Conservation (phyloP, 2,888 invertebrate genomes). For the Patella ulyssiponensis region DNA sequence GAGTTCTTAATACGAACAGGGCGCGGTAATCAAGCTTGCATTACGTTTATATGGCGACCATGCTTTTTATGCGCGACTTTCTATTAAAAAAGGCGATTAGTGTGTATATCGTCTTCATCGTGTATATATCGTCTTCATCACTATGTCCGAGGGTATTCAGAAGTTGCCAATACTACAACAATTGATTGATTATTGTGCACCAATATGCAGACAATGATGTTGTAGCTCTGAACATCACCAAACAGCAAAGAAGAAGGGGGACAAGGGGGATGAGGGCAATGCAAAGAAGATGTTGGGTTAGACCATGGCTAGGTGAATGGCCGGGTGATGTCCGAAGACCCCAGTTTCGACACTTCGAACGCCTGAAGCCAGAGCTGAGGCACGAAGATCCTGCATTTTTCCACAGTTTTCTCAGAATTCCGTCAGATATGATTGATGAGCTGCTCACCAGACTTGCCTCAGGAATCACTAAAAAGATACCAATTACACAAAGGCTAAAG, state of each 20-base stretch:
- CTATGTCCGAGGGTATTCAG: neutral
- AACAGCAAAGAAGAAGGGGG: neutral
- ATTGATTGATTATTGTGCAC: neutral
- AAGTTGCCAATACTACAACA: neutral
- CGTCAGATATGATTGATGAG: conserved; percentile 10
- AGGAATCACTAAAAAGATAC: conserved; percentile 21
- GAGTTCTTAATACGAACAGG: too few relatives aligned
- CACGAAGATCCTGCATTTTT: conserved; percentile 10
- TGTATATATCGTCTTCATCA: neutral
- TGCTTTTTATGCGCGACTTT: too few relatives aligned
- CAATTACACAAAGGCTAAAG: conserved; percentile 19
- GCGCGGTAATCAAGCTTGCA: too few relatives aligned
- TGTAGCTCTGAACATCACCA: neutral
- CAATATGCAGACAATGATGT: neutral
- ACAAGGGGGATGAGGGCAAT: neutral
- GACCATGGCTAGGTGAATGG: neutral
- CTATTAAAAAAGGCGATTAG: too few relatives aligned
- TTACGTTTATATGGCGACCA: too few relatives aligned
- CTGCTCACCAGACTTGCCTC: conserved; percentile 6
- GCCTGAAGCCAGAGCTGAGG: conserved; percentile 6
- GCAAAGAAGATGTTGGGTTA: conserved; percentile 14
- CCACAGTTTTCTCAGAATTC: neutral
- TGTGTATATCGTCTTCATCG: neutral
- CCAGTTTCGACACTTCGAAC: too few relatives aligned
- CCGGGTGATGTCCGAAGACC: conserved; percentile 21